Evolutionary conservation across 2,888 invertebrate genomes (phyloP).

Genomic region (Conus canariensis): DNA sequence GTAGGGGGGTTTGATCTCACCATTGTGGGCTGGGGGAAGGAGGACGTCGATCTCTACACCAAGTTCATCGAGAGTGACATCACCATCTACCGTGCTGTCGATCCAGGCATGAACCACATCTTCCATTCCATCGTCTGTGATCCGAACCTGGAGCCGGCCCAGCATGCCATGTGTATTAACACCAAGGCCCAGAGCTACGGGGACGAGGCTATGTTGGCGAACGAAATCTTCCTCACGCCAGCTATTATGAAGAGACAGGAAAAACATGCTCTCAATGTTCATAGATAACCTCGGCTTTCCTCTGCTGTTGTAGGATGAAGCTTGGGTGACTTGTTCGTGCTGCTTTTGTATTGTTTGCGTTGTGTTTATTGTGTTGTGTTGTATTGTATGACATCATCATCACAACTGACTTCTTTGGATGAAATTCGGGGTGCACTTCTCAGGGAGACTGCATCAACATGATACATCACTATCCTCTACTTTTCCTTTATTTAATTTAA

Average conservation of each 20-base stretch:
- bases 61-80: constrained; percentile 84
- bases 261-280: constrained; percentile 50
- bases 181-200: constrained; percentile 90
- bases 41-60: constrained; percentile 96
- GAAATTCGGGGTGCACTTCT: no score
- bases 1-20: constrained; percentile 94
- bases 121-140: constrained; percentile 95
- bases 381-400: not conserved
- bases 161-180: constrained; percentile 95
- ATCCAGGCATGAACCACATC: constrained; percentile 93
- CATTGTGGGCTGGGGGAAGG: constrained; percentile 98
- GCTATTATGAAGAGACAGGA: constrained; percentile 54
- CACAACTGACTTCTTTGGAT: not conserved
- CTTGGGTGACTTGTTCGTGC: not conserved
- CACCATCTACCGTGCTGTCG: constrained; percentile 90
- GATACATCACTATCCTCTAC: no score
- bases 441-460: no score
- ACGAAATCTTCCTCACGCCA: constrained; percentile 56
- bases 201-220: constrained; percentile 75
- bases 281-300: constrained; percentile 46
- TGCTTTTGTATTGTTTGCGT: not conserved
- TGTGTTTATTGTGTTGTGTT: not conserved
- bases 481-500: no score
- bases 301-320: not conserved
- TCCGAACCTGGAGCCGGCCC: constrained; percentile 87